Evolutionary conservation across 2,113 vertebrate species (phyloP).

Genomic region (Hyperopisus bebe): DNA sequence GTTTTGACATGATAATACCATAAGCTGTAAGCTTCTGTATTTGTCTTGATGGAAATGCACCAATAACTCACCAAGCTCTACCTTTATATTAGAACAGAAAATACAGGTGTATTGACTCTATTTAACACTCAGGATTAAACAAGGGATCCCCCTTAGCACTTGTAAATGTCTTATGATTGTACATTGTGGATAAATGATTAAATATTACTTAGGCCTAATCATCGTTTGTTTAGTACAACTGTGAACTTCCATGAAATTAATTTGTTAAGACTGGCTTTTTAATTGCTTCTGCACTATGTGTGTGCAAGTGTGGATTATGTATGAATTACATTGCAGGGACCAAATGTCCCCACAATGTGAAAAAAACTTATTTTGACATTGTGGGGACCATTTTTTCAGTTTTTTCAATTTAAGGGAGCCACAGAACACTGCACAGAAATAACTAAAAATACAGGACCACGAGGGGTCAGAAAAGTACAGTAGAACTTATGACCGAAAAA

Average conservation of each 20-base stretch:
- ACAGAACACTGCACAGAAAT: no score
- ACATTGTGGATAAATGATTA: background rate
- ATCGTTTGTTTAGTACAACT: background rate
- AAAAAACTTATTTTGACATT: background rate
- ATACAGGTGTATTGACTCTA: background rate
- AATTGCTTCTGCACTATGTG: background rate
- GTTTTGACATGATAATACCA: background rate
- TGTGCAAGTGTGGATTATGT: background rate
- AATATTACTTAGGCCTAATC: background rate
- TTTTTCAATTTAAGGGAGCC: no score
- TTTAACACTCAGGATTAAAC: background rate
- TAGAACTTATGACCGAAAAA: no score
- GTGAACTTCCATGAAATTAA: background rate
- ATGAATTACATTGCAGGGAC: background rate
- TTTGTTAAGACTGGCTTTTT: background rate
- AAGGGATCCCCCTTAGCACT: background rate
- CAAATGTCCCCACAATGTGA: background rate
- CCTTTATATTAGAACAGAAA: background rate
- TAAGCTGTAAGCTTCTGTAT: background rate
- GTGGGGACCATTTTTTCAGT: background rate
- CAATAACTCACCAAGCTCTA: background rate
- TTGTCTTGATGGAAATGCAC: background rate
- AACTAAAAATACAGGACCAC: no score
- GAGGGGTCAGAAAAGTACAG: no score
- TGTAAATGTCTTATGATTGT: background rate